Base-by-base conservation (phyloP, 2,797 vertebrate genomes). In the Agapornis canus region DNA sequence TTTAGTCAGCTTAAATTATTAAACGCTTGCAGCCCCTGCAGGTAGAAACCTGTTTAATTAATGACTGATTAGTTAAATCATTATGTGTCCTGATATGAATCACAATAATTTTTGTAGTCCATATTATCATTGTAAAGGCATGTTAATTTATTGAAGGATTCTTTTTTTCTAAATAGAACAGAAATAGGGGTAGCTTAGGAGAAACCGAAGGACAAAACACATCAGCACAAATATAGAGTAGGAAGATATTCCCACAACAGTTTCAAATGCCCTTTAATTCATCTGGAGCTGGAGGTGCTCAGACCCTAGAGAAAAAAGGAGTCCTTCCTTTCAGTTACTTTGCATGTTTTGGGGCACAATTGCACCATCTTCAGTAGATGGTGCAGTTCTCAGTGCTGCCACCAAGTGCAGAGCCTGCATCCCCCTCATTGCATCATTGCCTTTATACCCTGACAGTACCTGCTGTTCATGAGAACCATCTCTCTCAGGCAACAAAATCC, bases 1-100 rank as follows among this genome's bases (percentile, higher is more conserved):
- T 96, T 96, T 95, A 97, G 95, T 95, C 96, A 95, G 83, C 81
- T 96, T 96, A 96, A 97, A 96, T 97, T 94, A 97, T 97, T 97
- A 96, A 95, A 95, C 93, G 94, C 83, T 52, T 64, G 71, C 90
- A 95, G 92, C 86, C 93, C 94, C 93, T 20, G 64, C 86, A 97
- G 96, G 92, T 96, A 95, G 95, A 97, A 97, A 95, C 75, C 90
- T 97, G 94, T 95, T 97, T 96, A 96, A 95, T 96, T 97, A 96
- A 97, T 97, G 96, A 95, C 96, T 94, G 94, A 96, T 97, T 97
- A 96, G 95, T 96, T 94, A 93, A 96, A 95, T 93, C 93, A 94
- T 89, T 95, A 89, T 80, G 92, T 95, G 90, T 92, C 71, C 90
- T 97, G 94, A 93, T 95, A 95, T 84, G 95, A 96, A 96, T 97